Evolutionary conservation across 2,113 vertebrate species (phyloP), one percentile per base, ranked within the genome.

Genomic region (Mormyrus iriodes): DNA sequence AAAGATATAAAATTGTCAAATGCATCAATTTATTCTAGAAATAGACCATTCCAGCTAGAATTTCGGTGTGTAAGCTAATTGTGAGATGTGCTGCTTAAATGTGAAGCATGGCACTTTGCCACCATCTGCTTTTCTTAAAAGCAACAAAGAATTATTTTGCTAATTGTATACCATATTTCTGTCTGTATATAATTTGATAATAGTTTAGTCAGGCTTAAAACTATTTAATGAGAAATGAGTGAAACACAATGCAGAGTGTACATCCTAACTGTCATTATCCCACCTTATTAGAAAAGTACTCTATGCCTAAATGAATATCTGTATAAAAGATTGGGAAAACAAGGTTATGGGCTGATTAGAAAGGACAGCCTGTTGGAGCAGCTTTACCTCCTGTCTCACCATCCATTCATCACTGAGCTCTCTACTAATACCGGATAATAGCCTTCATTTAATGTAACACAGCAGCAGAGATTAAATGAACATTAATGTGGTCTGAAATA

Each of bases 381-480:
- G 93, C 91, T 92, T 92, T 90, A 91, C 92, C 92, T 95, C 93
- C 90, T 94, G 92, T 91, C 88, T 49, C 90, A 90, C 91, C 94
- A 95, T 92, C 89, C 89, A 92, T 89, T 90, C 86, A 92, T 92
- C 89, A 90, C 88, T 91, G 88, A 83, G 85, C 83, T 73, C 85
- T 69, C 91, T 79, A 90, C 91, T 92, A 93, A 94, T 94, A 93
- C 92, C 92, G 90, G 48, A 61, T 94, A 93, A 95, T 93, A 93
- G 92, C 91, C 92, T 93, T 88, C 89, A 91, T 90, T 93, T 92
- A 94, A 94, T 95, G 92, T 93, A 93, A 92, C 92, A 91, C 92
- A 89, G 88, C 92, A 90, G 90, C 51, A 87, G 15, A 86, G 42
- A 86, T 82, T 84, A 88, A 90, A 69, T 85, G 90, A 89, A 84